phyloP scores from a whole-genome alignment of 2,113 vertebrate species.

The Delphinapterus leucas region DNA sequence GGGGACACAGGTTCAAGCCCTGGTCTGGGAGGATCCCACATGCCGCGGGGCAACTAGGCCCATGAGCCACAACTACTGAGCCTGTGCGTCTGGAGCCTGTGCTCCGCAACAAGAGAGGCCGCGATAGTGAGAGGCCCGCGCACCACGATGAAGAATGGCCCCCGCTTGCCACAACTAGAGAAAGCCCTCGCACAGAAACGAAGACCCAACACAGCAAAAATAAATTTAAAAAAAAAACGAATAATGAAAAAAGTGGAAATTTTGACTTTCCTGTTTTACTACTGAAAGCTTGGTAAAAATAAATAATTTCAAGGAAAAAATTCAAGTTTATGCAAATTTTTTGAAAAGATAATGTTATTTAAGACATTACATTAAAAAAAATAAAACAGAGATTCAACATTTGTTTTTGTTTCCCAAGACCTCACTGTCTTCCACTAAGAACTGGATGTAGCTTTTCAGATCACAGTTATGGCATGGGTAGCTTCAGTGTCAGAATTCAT shows the following conservation, averaged over 20 bases:
- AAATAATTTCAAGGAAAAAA: conserved; percentile 33
- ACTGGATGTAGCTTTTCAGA: neutral
- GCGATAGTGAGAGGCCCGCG: too few species aligned
- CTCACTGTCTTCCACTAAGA: neutral
- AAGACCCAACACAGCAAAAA: too few species aligned
- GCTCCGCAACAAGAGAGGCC: too few species aligned
- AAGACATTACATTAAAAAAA: neutral
- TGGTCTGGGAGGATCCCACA: too few species aligned
- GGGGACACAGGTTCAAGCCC: too few species aligned
- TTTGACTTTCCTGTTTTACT: conserved; percentile 43
- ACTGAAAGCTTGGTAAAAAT: conserved; percentile 16
- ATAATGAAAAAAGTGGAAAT: neutral
- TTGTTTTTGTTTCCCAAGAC: neutral
- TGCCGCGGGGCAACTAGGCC: too few species aligned
- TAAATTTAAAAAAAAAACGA: neutral
- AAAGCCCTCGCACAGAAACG: too few species aligned
- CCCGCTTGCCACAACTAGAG: too few species aligned
- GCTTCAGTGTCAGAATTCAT: neutral
- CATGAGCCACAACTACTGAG: too few species aligned
- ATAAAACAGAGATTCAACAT: neutral
- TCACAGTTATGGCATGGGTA: neutral
- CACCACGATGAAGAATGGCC: too few species aligned
- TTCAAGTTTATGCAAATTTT: neutral
- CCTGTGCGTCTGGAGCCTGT: too few species aligned
- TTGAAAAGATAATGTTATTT: neutral